Percentiles rank a stretch among this genome's conserved stretches.
phyloP scores from a whole-genome alignment of 2,797 vertebrate genomes.

The Sarcoramphus papa region DNA sequence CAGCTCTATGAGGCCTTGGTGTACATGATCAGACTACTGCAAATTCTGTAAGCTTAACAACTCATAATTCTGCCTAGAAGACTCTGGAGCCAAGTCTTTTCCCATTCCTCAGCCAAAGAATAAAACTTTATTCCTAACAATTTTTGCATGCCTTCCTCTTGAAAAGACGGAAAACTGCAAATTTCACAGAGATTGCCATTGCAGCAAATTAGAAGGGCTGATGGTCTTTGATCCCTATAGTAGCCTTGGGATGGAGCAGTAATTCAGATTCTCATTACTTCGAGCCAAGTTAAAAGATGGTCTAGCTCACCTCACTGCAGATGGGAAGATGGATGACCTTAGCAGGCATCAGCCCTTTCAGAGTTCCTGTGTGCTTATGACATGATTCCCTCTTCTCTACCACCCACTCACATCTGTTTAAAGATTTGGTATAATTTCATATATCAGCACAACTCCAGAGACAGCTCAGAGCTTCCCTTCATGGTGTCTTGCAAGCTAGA shows the following conservation, averaged over 20 bases:
- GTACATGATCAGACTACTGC: background rate
- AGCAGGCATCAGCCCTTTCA: background rate
- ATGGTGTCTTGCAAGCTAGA: background rate
- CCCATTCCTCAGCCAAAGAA: background rate
- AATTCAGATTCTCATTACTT: background rate
- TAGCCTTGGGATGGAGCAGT: background rate
- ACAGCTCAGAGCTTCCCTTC: background rate
- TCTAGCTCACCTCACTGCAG: background rate
- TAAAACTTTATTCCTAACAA: background rate
- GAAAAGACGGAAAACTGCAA: background rate
- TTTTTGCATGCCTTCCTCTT: background rate
- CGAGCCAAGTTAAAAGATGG: background rate
- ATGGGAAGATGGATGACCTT: background rate
- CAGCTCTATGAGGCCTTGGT: background rate
- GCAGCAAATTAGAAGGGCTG: background rate
- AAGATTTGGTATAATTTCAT: background rate
- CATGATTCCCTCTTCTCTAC: background rate
- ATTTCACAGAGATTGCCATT: background rate
- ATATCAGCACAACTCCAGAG: background rate
- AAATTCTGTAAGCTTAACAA: background rate
- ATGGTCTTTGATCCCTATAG: background rate
- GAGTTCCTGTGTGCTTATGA: background rate
- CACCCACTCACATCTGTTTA: constrained; percentile 39
- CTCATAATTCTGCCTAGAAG: background rate
- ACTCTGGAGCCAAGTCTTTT: background rate